A percentile compares a stretch with the other conserved stretches of the same genome.
Evolutionary conservation across 1,140 invertebrate genomes (phyloP).

Genomic region (Tetragonula clypearis): DNA sequence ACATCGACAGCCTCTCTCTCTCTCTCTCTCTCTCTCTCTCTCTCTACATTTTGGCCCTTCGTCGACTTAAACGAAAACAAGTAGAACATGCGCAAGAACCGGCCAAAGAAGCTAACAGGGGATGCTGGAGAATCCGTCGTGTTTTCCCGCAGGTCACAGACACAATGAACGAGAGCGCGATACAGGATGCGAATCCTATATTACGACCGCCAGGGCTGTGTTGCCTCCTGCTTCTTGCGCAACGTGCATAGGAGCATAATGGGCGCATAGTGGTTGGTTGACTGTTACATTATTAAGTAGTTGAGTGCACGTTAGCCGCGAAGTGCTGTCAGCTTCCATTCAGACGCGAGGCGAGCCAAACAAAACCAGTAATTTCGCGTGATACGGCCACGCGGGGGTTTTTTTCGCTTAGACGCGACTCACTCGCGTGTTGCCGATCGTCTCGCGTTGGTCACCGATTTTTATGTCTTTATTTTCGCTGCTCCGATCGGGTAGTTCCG

Average conservation of each 20-base stretch:
- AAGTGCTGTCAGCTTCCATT: constrained; percentile 74
- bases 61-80: not conserved
- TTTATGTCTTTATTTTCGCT: no score
- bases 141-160: constrained; percentile 35
- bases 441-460: not conserved
- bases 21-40: no score
- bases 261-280: constrained; percentile 74
- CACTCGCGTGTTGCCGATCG: not conserved
- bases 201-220: constrained; percentile 59
- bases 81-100: not conserved
- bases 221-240: constrained; percentile 63
- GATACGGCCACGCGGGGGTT: constrained; percentile 8
- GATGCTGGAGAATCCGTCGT: not conserved
- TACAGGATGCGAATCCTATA: constrained; percentile 65
- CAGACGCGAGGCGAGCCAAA: constrained; percentile 55
- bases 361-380: constrained; percentile 63
- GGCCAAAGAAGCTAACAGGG: not conserved
- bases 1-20: not conserved
- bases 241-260: constrained; percentile 74
- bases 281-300: constrained; percentile 78
- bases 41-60: not conserved
- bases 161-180: constrained; percentile 44
- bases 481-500: fast-evolving
- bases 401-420: not conserved
- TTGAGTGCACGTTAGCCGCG: constrained; percentile 74